phyloP scores from a whole-genome alignment of 2,888 invertebrate species.

The Pseudococcus viburni region DNA sequence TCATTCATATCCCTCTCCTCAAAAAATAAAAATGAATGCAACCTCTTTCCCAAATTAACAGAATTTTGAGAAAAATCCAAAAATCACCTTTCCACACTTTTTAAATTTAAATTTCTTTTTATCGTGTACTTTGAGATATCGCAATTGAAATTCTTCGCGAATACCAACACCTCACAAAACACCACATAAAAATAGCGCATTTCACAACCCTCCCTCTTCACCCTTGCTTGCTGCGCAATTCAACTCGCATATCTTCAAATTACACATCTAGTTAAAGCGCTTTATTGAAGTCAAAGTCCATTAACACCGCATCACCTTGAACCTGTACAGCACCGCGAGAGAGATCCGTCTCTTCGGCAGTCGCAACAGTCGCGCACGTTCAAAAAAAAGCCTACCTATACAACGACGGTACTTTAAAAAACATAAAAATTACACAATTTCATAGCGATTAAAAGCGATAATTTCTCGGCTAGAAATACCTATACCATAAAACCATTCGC shows the following conservation, averaged over 20 bases:
- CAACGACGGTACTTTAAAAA: slow-evolving; percentile 14
- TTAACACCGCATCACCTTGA: slow-evolving; percentile 26
- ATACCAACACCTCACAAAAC: neutral
- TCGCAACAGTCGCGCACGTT: neutral
- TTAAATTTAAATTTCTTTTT: neutral
- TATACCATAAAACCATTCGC: slow-evolving; percentile 44
- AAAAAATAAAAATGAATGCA: no score
- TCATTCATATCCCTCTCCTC: no score
- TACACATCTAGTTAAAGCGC: neutral
- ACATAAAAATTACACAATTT: slow-evolving; percentile 44
- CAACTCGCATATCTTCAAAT: neutral
- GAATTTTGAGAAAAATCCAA: neutral
- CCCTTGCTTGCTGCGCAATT: neutral
- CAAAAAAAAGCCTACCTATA: neutral
- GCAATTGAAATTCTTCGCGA: neutral
- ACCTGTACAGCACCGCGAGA: neutral
- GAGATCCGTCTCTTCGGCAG: neutral
- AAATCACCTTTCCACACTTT: neutral
- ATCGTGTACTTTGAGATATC: neutral
- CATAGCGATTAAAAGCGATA: slow-evolving; percentile 38
- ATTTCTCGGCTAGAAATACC: slow-evolving; percentile 19
- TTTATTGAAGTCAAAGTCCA: neutral
- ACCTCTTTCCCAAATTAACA: neutral
- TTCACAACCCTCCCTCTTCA: neutral
- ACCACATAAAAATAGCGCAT: neutral